A percentile compares a stretch with the other conserved stretches of the same genome.
Conservation (phyloP, 2,888 invertebrate genomes). For the Eristalinus aeneus region DNA sequence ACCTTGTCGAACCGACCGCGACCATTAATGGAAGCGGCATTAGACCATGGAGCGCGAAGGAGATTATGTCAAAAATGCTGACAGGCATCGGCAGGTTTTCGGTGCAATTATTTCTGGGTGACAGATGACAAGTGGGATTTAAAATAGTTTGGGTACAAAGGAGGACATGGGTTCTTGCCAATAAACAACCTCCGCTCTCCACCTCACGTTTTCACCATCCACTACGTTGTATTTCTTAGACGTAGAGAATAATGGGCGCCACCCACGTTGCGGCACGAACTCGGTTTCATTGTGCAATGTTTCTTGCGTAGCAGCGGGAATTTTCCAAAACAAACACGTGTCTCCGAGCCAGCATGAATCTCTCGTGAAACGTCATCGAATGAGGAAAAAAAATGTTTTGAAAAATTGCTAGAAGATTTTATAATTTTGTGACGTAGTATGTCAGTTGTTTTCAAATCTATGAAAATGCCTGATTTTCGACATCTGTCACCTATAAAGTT, state of each 20-base stretch:
- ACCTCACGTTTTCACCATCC: not conserved
- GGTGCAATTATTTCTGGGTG: not conserved
- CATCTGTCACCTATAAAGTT: too few species aligned
- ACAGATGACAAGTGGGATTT: not conserved
- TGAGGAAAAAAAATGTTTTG: not conserved
- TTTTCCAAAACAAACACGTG: not conserved
- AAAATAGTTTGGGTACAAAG: not conserved
- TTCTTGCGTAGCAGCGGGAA: not conserved
- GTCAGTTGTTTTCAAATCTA: too few species aligned
- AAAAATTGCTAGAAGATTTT: not conserved
- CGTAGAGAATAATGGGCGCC: not conserved
- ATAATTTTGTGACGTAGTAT: not conserved
- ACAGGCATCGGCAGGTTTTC: not conserved
- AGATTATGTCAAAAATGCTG: not conserved
- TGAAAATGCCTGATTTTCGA: too few species aligned
- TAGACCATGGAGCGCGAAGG: not conserved
- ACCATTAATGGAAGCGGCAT: not conserved
- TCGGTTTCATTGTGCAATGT: not conserved
- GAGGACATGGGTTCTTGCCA: not conserved
- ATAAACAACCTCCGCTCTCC: not conserved
- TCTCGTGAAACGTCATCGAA: not conserved
- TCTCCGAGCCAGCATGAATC: not conserved
- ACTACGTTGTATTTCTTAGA: not conserved
- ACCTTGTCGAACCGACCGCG: constrained; percentile 31
- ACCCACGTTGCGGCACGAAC: not conserved